Percentiles rank a stretch among this genome's conserved stretches.
These are phyloP conservation scores for Cyclargus thomasi DNA, from an alignment of 1,140 invertebrate species.

Conservation along the genomic window DNA sequence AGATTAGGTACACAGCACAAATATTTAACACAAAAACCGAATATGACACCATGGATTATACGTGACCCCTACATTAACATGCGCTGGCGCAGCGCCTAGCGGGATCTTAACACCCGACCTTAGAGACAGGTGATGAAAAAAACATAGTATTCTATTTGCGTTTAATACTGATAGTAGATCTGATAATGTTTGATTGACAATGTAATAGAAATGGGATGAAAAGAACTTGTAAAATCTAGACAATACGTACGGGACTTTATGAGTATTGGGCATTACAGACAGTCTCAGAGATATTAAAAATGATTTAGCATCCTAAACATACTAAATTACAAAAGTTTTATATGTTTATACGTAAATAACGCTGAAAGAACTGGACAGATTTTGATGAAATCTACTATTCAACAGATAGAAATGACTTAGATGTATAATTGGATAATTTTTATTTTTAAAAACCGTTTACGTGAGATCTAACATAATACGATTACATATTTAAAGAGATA, in stretches of 20 bases:
- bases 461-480: too few species aligned
- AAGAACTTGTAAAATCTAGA: neutral
- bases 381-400: too few species aligned
- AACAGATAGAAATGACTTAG: too few species aligned
- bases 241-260: neutral
- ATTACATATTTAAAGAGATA: too few species aligned
- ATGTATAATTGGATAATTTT: too few species aligned
- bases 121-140: neutral
- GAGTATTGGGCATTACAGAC: neutral
- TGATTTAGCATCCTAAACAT: too few species aligned
- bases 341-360: too few species aligned
- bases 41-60: neutral
- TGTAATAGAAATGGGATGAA: neutral
- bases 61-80: constrained; percentile 1
- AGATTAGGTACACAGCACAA: neutral
- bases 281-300: neutral
- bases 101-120: constrained; percentile 3
- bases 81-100: too few species aligned
- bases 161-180: neutral
- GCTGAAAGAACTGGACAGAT: too few species aligned
- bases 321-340: too few species aligned
- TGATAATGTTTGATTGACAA: neutral
- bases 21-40: neutral
- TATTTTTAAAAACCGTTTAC: too few species aligned
- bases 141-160: neutral